Percentiles rank a stretch among this genome's conserved stretches.
Conservation (phyloP, 2,888 invertebrate species). For the Drosophila mettleri region DNA sequence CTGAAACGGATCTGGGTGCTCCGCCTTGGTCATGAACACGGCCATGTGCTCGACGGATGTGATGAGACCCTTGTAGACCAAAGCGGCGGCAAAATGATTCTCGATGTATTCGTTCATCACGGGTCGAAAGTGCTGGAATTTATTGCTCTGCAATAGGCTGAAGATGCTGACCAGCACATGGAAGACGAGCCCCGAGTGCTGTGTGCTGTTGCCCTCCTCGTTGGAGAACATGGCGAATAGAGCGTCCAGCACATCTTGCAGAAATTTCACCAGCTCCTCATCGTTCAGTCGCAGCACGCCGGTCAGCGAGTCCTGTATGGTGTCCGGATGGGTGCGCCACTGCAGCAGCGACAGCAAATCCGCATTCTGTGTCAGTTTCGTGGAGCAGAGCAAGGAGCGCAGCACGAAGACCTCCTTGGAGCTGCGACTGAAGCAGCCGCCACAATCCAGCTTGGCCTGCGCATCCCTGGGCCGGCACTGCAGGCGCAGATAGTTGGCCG, state of each 20-base stretch:
- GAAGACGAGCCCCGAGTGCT: constrained; percentile 95
- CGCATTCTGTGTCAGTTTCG: constrained; percentile 98
- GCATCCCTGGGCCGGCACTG: constrained; percentile 88
- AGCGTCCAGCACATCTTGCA: constrained; percentile 97
- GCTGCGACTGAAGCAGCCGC: constrained; percentile 89
- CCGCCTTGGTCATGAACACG: constrained; percentile 93
- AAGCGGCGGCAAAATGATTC: constrained; percentile 96
- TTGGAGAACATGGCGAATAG: constrained; percentile 97
- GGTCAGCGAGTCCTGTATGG: constrained; percentile 93
- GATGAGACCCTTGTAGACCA: constrained; percentile 96
- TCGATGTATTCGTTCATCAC: constrained; percentile 97
- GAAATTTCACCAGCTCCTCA: constrained; percentile 96
- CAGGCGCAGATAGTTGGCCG: constrained; percentile 88
- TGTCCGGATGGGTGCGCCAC: constrained; percentile 95
- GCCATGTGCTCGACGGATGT: constrained; percentile 96
- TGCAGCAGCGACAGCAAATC: constrained; percentile 95
- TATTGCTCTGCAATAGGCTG: constrained; percentile 93
- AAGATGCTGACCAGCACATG: constrained; percentile 96
- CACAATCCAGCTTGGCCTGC: constrained; percentile 85
- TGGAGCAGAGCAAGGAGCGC: constrained; percentile 94
- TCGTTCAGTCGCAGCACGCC: constrained; percentile 93
- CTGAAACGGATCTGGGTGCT: constrained; percentile 95
- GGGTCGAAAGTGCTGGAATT: constrained; percentile 97
- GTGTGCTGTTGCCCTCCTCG: constrained; percentile 95
- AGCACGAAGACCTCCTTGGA: constrained; percentile 93